These are phyloP conservation scores for Anhinga anhinga DNA, from an alignment of 2,113 vertebrate genomes.

Conservation along the genomic window DNA sequence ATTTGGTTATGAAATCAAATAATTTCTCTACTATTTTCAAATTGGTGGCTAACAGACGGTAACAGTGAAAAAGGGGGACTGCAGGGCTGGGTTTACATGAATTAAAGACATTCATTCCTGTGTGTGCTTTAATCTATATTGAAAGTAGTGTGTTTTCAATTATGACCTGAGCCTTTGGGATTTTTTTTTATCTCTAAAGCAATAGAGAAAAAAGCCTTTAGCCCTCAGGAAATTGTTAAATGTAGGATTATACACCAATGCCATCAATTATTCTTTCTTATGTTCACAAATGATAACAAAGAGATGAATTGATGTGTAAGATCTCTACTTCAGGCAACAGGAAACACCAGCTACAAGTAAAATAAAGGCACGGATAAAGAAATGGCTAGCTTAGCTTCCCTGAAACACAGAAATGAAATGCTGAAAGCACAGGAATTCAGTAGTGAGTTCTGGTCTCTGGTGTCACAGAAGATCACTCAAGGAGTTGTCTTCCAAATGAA, in stretches of 20 bases:
- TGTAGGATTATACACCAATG: neutral
- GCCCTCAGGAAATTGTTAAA: conserved; percentile 35
- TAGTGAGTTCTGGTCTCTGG: neutral
- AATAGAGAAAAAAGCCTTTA: conserved; percentile 32
- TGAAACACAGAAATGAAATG: neutral
- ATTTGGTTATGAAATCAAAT: conserved; percentile 62
- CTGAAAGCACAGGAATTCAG: neutral
- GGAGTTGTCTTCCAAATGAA: neutral
- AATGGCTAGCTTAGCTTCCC: neutral
- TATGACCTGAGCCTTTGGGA: neutral
- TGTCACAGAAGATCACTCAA: neutral
- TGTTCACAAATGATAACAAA: conserved; percentile 29
- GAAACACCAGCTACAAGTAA: neutral
- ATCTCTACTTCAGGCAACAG: neutral
- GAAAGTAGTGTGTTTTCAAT: conserved; percentile 48
- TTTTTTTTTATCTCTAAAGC: neutral
- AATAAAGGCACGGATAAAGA: neutral
- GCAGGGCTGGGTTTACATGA: conserved; percentile 11
- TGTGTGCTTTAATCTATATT: conserved; percentile 17
- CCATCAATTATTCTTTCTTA: conserved; percentile 32
- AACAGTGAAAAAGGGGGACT: conserved; percentile 6
- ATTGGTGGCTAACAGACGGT: neutral
- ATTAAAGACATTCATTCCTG: conserved; percentile 31
- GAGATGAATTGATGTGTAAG: neutral
- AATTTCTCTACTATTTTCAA: conserved; percentile 26